Evolutionary conservation across 2,797 vertebrate genomes (phyloP).

Genomic region (Chaenodraco wilsoni): DNA sequence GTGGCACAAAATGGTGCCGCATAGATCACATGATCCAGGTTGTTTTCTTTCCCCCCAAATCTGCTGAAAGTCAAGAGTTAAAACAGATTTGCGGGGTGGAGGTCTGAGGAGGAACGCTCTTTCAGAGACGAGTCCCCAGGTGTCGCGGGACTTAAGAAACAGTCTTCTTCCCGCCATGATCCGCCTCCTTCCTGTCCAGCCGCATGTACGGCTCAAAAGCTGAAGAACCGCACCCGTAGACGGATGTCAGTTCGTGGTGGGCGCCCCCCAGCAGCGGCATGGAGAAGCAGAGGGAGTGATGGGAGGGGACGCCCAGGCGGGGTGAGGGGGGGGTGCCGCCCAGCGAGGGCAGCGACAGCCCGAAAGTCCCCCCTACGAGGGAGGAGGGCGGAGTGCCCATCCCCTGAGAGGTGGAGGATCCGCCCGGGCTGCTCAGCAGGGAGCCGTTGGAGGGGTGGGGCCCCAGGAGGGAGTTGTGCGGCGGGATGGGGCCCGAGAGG

Average conservation of each 20-base stretch:
- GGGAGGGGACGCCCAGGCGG: constrained; percentile 78
- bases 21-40: constrained; percentile 21
- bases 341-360: constrained; percentile 84
- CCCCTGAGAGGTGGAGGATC: constrained; percentile 73
- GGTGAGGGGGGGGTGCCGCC: constrained; percentile 82
- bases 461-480: constrained; percentile 84
- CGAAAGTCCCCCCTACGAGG: constrained; percentile 73
- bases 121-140: constrained; percentile 7
- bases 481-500: constrained; percentile 85
- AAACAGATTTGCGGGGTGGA: constrained; percentile 6
- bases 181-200: constrained; percentile 86
- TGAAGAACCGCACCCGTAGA: constrained; percentile 88
- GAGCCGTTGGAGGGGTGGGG: constrained; percentile 76
- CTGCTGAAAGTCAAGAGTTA: constrained; percentile 37
- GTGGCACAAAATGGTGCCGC: constrained; percentile 63
- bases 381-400: constrained; percentile 71
- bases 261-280: constrained; percentile 84
- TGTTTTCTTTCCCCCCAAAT: constrained; percentile 6
- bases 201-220: constrained; percentile 94
- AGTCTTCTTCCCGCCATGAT: constrained; percentile 85
- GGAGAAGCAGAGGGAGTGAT: constrained; percentile 87
- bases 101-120: constrained; percentile 23
- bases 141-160: constrained; percentile 80
- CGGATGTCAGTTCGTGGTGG: constrained; percentile 85
- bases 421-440: constrained; percentile 72